These are phyloP conservation scores for Latrodectus geometricus DNA, from an alignment of 1,140 invertebrate genomes.

Conservation along the genomic window DNA sequence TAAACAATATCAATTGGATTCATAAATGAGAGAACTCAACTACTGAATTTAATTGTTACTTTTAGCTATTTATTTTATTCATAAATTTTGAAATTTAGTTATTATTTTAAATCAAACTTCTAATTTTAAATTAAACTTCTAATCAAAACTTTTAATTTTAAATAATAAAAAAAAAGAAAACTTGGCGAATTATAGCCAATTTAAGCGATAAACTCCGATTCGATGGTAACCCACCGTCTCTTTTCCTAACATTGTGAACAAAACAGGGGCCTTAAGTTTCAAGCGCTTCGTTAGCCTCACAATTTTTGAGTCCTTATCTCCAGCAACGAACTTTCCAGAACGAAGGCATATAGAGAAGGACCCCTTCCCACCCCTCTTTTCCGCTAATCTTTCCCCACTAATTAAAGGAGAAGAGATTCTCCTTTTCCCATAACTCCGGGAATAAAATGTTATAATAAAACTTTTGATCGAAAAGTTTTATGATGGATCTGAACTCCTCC, in stretches of 20 bases:
- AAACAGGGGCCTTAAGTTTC: not conserved
- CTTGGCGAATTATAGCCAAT: not conserved
- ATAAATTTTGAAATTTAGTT: no score
- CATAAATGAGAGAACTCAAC: no score
- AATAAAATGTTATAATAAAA: conserved; percentile 60
- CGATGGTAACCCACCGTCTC: not conserved
- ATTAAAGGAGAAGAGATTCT: conserved; percentile 38
- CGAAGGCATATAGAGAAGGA: not conserved
- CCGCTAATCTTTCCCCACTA: conserved; percentile 55
- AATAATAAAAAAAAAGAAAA: not conserved
- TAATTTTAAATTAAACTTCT: no score
- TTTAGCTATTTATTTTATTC: no score
- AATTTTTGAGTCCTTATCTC: conserved; percentile 35
- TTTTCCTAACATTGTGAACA: not conserved
- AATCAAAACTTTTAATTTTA: no score
- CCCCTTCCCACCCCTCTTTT: not conserved
- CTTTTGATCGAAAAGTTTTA: conserved; percentile 58
- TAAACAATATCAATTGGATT: no score
- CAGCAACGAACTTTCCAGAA: conserved; percentile 21
- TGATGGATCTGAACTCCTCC: conserved; percentile 37
- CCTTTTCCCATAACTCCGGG: not conserved
- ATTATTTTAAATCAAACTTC: no score
- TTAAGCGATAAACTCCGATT: not conserved
- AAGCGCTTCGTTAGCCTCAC: conserved; percentile 37
- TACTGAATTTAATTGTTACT: no score